Conservation (phyloP, 2,888 invertebrate species). For the Andrena marginata region DNA sequence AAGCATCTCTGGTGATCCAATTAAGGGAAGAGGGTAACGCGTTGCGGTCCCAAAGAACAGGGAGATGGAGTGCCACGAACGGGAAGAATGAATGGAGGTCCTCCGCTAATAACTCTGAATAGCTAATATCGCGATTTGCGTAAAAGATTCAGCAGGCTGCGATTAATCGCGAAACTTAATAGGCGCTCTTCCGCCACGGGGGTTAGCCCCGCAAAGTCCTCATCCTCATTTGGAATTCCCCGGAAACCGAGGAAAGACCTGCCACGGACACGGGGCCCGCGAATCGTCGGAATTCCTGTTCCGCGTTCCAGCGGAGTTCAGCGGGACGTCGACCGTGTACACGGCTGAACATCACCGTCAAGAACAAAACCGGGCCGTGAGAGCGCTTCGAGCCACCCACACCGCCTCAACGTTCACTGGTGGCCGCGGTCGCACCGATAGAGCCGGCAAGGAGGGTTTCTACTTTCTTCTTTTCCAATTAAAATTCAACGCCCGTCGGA, state of each 20-base stretch:
- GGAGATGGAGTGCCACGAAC: background rate
- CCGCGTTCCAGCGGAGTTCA: constrained; percentile 8
- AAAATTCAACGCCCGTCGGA: constrained; percentile 84
- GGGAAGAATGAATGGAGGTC: constrained; percentile 26
- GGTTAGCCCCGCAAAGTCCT: constrained; percentile 35
- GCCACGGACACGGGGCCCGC: constrained; percentile 29
- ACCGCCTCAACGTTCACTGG: background rate
- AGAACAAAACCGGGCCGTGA: constrained; percentile 32
- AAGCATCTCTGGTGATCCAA: background rate
- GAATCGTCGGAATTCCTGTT: constrained; percentile 24
- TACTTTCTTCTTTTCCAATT: constrained; percentile 82
- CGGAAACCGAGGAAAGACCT: constrained; percentile 17
- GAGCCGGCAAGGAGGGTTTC: constrained; percentile 68
- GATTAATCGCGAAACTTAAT: constrained; percentile 76
- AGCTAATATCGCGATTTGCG: constrained; percentile 74
- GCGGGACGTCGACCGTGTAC: background rate
- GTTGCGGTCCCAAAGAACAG: background rate
- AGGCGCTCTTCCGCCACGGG: constrained; percentile 29
- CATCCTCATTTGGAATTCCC: constrained; percentile 56
- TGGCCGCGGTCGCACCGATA: constrained; percentile 18
- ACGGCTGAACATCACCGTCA: constrained; percentile 1
- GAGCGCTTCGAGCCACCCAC: constrained; percentile 5
- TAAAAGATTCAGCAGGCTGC: constrained; percentile 77
- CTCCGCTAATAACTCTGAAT: constrained; percentile 72
- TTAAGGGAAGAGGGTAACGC: background rate